Base-by-base conservation (phyloP, 2,888 invertebrate genomes). In the Schizaphis graminum region DNA sequence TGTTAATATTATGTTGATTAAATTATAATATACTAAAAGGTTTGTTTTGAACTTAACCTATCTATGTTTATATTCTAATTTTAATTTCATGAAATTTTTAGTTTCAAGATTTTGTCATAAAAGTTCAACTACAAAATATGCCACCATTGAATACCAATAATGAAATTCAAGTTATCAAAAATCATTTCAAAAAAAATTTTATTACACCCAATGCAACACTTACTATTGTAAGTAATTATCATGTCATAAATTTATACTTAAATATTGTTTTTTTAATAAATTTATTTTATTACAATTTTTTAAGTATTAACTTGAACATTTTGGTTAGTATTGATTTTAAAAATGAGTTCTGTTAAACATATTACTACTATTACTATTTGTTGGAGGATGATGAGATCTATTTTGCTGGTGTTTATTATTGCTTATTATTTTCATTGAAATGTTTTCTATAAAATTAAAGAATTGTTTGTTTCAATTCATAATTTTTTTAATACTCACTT, bases 221-320 rank as follows among this genome's bases (percentile, higher is more conserved):
- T 28, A 26, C 21, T 41, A 91, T 94, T 91, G 94, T 94, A 94
- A 94, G 94, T 94, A 44, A 49, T 57, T 89, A 35, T 44, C 41
- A 44, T 44, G 41, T 44, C 41, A 44, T 44, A 44, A 2, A 44
- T 44, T 3, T 44, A 44, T 44, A 44, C 3, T 44, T 44, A 44
- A 44, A 44, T 44, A 44, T 44, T 44, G 41, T 44, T 44, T 44
- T 44, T 44, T 3, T 44, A 44, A 44, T 44, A 3, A 44, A 44
- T 44, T 44, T 44, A 44, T 44, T 44, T 44, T 44, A 44, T 44
- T 44, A 44, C 41, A 2, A 44, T 44, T 44, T 44, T 44, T 3
- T 44, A 3, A 44, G 41, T 44, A 44, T 44, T 44, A 1, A 44
- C 2, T 44, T 44, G 3, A 44, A 44, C 41, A 44, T 44, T 44